Evolutionary conservation across 2,888 invertebrate species (phyloP).

Genomic region (Trisateles emortualis): DNA sequence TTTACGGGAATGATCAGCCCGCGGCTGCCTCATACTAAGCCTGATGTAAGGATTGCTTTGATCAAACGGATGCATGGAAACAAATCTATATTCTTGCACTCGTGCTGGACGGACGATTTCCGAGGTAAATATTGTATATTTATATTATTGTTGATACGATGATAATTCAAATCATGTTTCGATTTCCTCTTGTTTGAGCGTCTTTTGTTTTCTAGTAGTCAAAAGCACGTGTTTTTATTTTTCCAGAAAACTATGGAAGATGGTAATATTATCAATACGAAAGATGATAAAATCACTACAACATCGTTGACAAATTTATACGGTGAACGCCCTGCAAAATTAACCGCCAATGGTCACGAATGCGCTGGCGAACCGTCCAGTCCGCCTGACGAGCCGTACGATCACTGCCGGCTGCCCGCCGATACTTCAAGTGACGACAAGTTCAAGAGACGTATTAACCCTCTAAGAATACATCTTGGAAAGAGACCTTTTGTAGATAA

Average conservation of each 20-base stretch:
- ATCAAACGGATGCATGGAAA: conserved; percentile 83
- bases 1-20: conserved; percentile 87
- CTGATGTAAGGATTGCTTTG: conserved; percentile 82
- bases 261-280: conserved; percentile 80
- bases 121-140: conserved; percentile 71
- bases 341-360: conserved; percentile 78
- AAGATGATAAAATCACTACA: conserved; percentile 76
- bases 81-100: conserved; percentile 81
- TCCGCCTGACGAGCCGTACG: conserved; percentile 56
- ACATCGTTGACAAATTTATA: conserved; percentile 71
- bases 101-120: conserved; percentile 86
- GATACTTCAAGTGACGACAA: conserved; percentile 70
- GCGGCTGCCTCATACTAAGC: conserved; percentile 84
- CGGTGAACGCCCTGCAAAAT: conserved; percentile 72
- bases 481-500: conserved; percentile 83
- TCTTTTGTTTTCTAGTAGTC: conserved; percentile 82
- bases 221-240: conserved; percentile 77
- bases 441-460: conserved; percentile 77
- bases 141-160: conserved; percentile 65
- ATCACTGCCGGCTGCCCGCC: conserved; percentile 57
- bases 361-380: conserved; percentile 62
- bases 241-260: conserved; percentile 87
- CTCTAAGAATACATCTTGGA: conserved; percentile 79
- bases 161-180: conserved; percentile 73
- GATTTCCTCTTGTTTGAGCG: conserved; percentile 80